A percentile compares a stretch with the other conserved stretches of the same genome.
Evolutionary conservation across 2,797 vertebrate species (phyloP).

Genomic region (Astyanax mexicanus): DNA sequence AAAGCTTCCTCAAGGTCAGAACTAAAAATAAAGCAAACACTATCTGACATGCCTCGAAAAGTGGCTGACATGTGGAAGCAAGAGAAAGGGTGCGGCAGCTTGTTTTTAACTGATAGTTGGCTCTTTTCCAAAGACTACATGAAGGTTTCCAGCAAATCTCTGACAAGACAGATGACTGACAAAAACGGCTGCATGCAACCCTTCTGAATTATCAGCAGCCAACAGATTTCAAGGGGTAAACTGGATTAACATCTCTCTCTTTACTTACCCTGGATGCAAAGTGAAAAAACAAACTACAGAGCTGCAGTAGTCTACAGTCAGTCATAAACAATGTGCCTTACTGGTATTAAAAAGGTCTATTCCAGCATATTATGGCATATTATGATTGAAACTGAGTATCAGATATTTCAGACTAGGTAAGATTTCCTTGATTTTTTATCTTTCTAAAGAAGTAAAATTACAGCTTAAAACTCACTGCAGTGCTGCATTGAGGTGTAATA

Average conservation of each 20-base stretch:
- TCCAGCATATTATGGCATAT: too few species aligned
- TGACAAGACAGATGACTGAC: neutral
- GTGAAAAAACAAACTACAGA: too few species aligned
- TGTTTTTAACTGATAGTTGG: constrained; percentile 49
- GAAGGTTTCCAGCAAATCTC: constrained; percentile 39
- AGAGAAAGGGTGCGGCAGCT: constrained; percentile 53
- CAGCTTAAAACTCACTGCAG: too few species aligned
- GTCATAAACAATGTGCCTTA: neutral
- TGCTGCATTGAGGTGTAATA: too few species aligned
- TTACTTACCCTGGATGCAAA: neutral
- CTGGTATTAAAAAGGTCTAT: neutral
- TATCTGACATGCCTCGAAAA: constrained; percentile 40
- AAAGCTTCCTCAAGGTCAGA: constrained; percentile 57
- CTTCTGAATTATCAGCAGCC: constrained; percentile 6
- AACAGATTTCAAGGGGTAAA: neutral
- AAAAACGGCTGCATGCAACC: neutral
- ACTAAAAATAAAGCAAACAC: constrained; percentile 37
- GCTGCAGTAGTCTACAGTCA: neutral
- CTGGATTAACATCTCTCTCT: neutral
- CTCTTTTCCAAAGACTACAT: constrained; percentile 43
- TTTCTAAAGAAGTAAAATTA: too few species aligned
- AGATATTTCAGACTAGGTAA: too few species aligned
- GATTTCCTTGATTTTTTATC: too few species aligned
- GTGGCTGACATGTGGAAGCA: constrained; percentile 46
- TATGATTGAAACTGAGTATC: too few species aligned